Evolutionary conservation across 2,888 invertebrate genomes (phyloP), one percentile per base, ranked within the genome.

Genomic region (Ditula angustiorana): DNA sequence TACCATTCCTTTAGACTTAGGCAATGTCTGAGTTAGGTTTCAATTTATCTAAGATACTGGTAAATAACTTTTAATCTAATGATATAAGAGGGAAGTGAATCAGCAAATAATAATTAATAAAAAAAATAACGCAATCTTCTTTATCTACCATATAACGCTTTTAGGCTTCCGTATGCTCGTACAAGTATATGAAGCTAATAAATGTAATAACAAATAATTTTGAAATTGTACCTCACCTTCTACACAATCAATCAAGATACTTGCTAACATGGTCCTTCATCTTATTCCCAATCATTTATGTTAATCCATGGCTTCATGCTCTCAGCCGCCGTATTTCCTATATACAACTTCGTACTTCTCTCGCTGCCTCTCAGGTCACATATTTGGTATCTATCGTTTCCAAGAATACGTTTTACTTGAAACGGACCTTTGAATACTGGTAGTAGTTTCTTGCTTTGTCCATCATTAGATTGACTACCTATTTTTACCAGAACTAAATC

Each of bases 351-450:
- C 26, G 28, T 26, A n/a, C 21, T 53, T 26, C 63, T 62, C 52
- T 67, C 61, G 30, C 46, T 13, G 11, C 67, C 69, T 24, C 56
- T 56, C 57, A 67, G 60, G 41, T 66, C 67, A n/a, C 50, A 33
- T 16, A 67, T 50, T 44, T 59, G 53, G 24, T 65, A 68, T 49
- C 63, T 52, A n/a, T 67, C 66, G 5, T 65, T 53, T 8, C 52
- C 65, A 11, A 67, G 11, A 21, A 65, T 52, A 10, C 65, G 59
- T 19, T 44, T 62, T 5, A 69, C 56, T 52, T 67, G 53, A 67
- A 69, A 67, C 1, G 69, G 63, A 4, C 69, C 65, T 49, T 69
- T 69, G 24, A 57, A 67, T 7, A 49, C 11, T 10, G 67, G 62
- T 28, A 69, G 35, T 26, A 69, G 33, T 35, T 69, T 65, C 2